These are phyloP conservation scores for Philereme transversata DNA, from an alignment of 2,888 invertebrate species.

Conservation along the genomic window DNA sequence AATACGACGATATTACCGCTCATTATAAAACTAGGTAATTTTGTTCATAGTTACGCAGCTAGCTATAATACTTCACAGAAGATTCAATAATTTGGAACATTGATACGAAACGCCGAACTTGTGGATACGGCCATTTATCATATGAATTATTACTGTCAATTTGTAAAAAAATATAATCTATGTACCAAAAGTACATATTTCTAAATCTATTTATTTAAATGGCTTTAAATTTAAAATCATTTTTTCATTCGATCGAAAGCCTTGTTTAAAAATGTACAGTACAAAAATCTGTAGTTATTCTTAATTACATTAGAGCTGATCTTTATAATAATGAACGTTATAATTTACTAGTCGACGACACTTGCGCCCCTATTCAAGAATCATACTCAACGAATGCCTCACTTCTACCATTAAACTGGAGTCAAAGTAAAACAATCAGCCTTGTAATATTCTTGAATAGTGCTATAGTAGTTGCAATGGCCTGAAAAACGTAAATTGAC, in stretches of 20 bases:
- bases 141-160: not conserved
- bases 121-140: constrained; percentile 3
- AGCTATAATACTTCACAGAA: too few species aligned
- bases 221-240: constrained; percentile 14
- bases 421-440: not conserved
- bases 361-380: constrained; percentile 4
- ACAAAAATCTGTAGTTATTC: constrained; percentile 22
- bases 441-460: constrained; percentile 10
- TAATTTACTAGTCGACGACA: constrained; percentile 9
- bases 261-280: constrained; percentile 22
- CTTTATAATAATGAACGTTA: not conserved
- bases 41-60: too few species aligned
- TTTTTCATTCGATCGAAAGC: constrained; percentile 19
- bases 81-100: too few species aligned
- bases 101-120: not conserved
- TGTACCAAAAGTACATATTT: constrained; percentile 8
- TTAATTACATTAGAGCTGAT: constrained; percentile 16
- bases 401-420: not conserved
- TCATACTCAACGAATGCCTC: not conserved
- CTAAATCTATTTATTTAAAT: constrained; percentile 5
- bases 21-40: not conserved
- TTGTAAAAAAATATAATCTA: constrained; percentile 20
- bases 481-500: constrained; percentile 25
- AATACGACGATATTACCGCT: not conserved
- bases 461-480: constrained; percentile 19